Conservation (phyloP, 2,797 vertebrate genomes). For the Acestrorhynchus altus region DNA sequence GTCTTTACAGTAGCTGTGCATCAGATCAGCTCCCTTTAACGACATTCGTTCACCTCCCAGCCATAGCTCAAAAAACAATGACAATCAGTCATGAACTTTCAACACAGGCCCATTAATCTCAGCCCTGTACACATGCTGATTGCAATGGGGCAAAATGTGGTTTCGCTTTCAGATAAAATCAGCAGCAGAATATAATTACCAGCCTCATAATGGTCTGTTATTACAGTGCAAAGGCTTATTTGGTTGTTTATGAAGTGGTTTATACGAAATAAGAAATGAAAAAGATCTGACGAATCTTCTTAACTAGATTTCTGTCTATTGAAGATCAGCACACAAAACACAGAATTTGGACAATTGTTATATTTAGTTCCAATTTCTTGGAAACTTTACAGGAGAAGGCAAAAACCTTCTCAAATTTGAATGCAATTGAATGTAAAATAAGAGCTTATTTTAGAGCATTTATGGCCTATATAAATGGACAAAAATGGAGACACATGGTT, state of each 20-base stretch:
- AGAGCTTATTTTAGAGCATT: too few relatives aligned
- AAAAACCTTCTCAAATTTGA: too few relatives aligned
- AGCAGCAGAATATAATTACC: slow-evolving; percentile 43
- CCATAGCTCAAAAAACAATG: slow-evolving; percentile 73
- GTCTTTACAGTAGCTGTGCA: slow-evolving; percentile 59
- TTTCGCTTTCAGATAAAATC: slow-evolving; percentile 40
- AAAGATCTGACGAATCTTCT: neutral
- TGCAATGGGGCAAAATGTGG: slow-evolving; percentile 39
- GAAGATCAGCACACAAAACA: neutral
- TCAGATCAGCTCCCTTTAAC: slow-evolving; percentile 66
- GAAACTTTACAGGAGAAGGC: too few relatives aligned
- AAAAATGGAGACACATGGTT: too few relatives aligned
- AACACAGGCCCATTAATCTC: slow-evolving; percentile 55
- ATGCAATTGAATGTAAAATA: too few relatives aligned
- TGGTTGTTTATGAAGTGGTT: slow-evolving; percentile 31
- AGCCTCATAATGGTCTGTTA: slow-evolving; percentile 5
- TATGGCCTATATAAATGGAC: too few relatives aligned
- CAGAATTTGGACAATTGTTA: neutral
- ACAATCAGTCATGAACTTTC: slow-evolving; percentile 77
- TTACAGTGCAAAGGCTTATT: neutral
- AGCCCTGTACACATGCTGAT: slow-evolving; percentile 44
- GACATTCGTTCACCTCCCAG: slow-evolving; percentile 78
- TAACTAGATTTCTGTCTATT: neutral
- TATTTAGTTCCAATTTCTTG: too few relatives aligned
- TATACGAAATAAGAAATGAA: neutral